Conservation (phyloP, 2,888 invertebrate species). For the Melitaea athalia region DNA sequence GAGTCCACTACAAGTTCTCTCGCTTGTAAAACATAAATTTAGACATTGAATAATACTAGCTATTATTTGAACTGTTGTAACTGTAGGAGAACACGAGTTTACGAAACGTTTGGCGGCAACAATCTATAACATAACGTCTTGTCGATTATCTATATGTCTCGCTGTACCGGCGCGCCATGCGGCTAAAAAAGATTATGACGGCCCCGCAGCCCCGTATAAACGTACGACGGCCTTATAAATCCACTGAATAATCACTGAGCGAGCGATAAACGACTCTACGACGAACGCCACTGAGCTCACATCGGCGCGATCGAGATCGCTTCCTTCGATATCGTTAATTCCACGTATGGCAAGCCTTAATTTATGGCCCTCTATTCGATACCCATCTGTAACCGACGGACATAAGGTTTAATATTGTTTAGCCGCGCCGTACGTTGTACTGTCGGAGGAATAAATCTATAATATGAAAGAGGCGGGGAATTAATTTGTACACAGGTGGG, state of each 20-base stretch:
- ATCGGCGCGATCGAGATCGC: constrained; percentile 49
- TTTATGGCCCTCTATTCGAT: constrained; percentile 72
- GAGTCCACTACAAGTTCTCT: neutral
- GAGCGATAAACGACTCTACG: constrained; percentile 57
- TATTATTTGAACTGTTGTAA: constrained; percentile 25
- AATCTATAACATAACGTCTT: constrained; percentile 64
- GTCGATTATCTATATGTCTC: constrained; percentile 66
- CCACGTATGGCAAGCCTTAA: constrained; percentile 77
- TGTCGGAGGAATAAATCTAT: constrained; percentile 79
- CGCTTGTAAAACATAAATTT: constrained; percentile 16
- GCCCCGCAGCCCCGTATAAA: constrained; percentile 65
- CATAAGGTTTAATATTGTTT: constrained; percentile 79
- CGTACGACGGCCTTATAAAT: constrained; percentile 69
- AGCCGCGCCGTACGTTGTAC: constrained; percentile 61
- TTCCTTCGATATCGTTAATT: constrained; percentile 72
- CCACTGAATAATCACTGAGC: constrained; percentile 51
- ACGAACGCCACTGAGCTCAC: constrained; percentile 51
- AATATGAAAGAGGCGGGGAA: constrained; percentile 81
- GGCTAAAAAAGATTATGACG: constrained; percentile 81
- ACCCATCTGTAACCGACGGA: constrained; percentile 68
- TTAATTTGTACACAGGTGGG: constrained; percentile 70
- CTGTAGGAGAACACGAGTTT: constrained; percentile 40
- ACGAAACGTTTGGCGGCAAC: constrained; percentile 53
- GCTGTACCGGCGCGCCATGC: constrained; percentile 69
- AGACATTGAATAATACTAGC: constrained; percentile 15